Evolutionary conservation across 2,888 invertebrate species (phyloP).

Genomic region (Chrysina gloriosa): DNA sequence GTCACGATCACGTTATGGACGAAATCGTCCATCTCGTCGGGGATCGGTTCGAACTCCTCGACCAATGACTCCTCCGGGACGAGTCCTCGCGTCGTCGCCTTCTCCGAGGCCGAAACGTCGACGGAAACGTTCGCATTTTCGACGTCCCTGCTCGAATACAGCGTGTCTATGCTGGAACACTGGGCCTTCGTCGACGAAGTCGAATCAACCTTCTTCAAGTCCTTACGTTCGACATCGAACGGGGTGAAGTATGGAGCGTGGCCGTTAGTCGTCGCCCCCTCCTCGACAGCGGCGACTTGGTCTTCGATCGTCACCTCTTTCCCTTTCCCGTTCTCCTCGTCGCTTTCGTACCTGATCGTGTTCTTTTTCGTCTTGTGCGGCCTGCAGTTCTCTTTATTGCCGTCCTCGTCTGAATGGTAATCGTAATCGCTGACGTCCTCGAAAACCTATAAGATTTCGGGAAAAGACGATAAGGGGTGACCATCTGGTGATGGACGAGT

Average conservation of each 20-base stretch:
- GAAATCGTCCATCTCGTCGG: conserved; percentile 54
- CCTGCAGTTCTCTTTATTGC: conserved; percentile 48
- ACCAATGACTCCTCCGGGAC: conserved; percentile 3
- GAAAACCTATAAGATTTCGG: conserved; percentile 56
- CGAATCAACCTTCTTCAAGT: conserved; percentile 29
- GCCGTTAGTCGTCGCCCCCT: conserved; percentile 51
- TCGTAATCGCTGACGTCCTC: conserved; percentile 64
- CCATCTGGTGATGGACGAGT: conserved; percentile 2
- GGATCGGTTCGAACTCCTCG: conserved; percentile 15
- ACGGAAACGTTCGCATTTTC: conserved; percentile 25
- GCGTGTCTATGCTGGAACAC: conserved; percentile 41
- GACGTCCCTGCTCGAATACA: conserved; percentile 38
- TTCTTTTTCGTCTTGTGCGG: conserved; percentile 57
- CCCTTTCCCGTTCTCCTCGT: conserved; percentile 52
- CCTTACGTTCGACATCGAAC: conserved; percentile 1
- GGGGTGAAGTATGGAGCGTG: conserved; percentile 11
- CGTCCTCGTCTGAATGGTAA: conserved; percentile 57
- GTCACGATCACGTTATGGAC: conserved; percentile 77
- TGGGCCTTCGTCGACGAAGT: conserved; percentile 32
- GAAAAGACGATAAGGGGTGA: neutral
- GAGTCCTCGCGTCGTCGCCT: neutral
- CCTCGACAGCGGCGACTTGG: no score
- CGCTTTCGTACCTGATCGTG: conserved; percentile 61
- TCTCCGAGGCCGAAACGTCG: conserved; percentile 16
- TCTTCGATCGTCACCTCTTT: neutral